Conservation (phyloP, 1,140 invertebrate species). For the Diachasmimorpha longicaudata region DNA sequence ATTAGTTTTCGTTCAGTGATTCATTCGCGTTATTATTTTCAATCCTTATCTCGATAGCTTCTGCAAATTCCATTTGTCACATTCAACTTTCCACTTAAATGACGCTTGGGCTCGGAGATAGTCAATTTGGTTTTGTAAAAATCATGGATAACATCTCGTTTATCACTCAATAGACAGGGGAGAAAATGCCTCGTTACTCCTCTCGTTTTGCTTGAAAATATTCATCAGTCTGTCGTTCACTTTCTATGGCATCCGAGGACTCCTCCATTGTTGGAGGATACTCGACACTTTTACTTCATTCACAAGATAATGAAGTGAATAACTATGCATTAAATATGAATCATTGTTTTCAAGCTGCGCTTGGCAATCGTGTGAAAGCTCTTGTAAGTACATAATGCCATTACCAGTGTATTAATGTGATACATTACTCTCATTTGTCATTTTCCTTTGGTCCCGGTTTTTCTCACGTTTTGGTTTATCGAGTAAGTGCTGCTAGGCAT, state of each 20-base stretch:
- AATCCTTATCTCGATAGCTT: too few relatives aligned
- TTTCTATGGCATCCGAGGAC: background rate
- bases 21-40: too few relatives aligned
- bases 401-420: slow-evolving; percentile 9
- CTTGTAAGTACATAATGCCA: slow-evolving; percentile 38
- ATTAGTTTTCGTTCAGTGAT: too few relatives aligned
- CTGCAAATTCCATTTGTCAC: too few relatives aligned
- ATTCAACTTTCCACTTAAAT: too few relatives aligned
- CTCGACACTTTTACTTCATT: background rate
- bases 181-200: background rate
- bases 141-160: too few relatives aligned
- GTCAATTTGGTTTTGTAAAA: too few relatives aligned
- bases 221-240: background rate
- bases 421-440: slow-evolving; percentile 20
- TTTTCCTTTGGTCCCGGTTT: background rate
- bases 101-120: too few relatives aligned
- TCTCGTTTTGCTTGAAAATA: slow-evolving; percentile 2
- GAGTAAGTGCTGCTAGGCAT: background rate
- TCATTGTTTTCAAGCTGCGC: slow-evolving; percentile 45
- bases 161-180: too few relatives aligned
- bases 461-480: background rate
- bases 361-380: slow-evolving; percentile 33
- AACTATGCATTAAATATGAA: slow-evolving; percentile 7
- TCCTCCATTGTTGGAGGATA: background rate
- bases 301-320: background rate